A percentile compares a stretch with the other conserved stretches of the same genome.
phyloP scores from a whole-genome alignment of 2,797 vertebrate genomes.

The Pampus argenteus region DNA sequence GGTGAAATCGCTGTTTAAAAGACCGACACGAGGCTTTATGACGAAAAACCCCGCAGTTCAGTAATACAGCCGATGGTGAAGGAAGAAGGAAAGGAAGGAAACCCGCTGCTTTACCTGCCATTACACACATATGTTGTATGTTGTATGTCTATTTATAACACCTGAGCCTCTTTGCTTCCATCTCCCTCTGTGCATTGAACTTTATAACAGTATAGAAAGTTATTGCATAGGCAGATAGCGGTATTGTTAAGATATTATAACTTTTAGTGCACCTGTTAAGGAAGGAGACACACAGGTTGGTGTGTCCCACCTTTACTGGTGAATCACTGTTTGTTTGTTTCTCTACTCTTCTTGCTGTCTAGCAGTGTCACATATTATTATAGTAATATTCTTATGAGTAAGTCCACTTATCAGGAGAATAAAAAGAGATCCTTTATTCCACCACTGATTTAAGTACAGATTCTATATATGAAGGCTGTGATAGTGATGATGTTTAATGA shows the following conservation, averaged over 20 bases:
- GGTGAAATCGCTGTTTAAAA: slow-evolving; percentile 24
- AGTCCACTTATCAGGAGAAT: neutral
- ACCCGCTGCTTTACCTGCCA: slow-evolving; percentile 6
- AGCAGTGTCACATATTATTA: neutral
- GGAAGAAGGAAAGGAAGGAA: neutral
- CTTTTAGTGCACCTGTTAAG: neutral
- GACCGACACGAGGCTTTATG: slow-evolving; percentile 9
- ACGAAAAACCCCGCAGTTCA: neutral
- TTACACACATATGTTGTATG: neutral
- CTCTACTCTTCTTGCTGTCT: neutral
- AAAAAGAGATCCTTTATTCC: neutral
- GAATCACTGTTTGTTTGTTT: neutral
- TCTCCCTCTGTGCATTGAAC: neutral
- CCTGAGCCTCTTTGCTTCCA: neutral
- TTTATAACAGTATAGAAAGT: neutral
- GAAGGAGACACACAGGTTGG: neutral
- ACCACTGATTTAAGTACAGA: neutral
- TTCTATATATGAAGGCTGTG: neutral
- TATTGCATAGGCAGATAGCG: neutral
- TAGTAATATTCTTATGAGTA: neutral
- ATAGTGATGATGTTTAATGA: neutral
- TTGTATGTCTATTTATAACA: too few relatives aligned
- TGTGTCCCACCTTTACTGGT: neutral
- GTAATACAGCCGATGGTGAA: neutral
- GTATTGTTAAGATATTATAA: neutral